Evolutionary conservation across 2,888 invertebrate species (phyloP), one percentile per base, ranked within the genome.

Genomic region (Dyspetes luteomarginatus): DNA sequence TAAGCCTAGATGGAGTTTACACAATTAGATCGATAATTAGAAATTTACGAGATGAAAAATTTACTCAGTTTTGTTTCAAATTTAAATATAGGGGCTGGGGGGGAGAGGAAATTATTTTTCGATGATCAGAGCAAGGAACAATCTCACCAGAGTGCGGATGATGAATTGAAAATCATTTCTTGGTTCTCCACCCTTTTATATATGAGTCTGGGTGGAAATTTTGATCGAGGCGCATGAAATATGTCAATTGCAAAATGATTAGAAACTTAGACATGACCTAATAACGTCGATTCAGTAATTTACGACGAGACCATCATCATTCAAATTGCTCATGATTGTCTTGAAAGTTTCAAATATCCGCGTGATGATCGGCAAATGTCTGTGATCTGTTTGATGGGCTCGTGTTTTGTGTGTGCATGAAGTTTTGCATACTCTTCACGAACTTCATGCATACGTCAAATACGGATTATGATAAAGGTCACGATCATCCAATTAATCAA

Each of bases 171-270:
- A 84, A 82, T 84, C 78, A 78, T 77, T 78, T n/a, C 55, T 4
- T 56, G 74, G 71, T 81, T 74, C 77, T 83, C 64, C 77, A 74
- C 71, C 77, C 83, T 85, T 85, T 87, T 87, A 87, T 87, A 87
- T 84, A 84, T n/a, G n/a, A 68, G 43, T 50, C 71, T 52, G 19
- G 41, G 55, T 48, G 26, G 24, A 7, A 68, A 67, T 28, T 24
- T 56, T 71, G 58, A 43, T 45, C 60, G 48, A 65, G 50, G 81
- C 82, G 81, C 82, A 89, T 89, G 89, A 86, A 88, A 90, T 86
- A 84, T 86, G 89, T 90, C 90, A 90, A 88, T 88, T 89, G 82
- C 69, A 80, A 87, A 77, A 84, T 84, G 77, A 85, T 74, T 82
- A 82, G 81, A 86, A 68, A 83, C 72, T 69, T 81, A 84, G 85